Percentiles rank a stretch among this genome's conserved stretches.
Evolutionary conservation across 2,888 invertebrate species (phyloP).

Genomic region (Oegoconia quadripuncta): DNA sequence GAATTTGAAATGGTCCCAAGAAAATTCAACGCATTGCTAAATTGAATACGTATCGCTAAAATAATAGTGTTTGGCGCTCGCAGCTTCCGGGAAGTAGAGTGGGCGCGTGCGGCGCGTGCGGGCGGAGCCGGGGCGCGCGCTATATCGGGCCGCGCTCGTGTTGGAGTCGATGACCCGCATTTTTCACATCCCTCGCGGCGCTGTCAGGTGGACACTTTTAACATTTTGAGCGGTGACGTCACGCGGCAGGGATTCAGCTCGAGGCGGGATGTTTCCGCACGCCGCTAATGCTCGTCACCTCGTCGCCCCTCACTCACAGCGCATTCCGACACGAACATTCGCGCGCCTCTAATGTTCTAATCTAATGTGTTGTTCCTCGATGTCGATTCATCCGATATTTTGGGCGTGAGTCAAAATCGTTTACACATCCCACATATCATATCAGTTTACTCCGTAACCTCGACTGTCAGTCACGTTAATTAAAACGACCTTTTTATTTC

Average conservation of each 20-base stretch:
- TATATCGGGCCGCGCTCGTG: conserved; percentile 11
- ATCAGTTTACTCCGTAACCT: too few species aligned
- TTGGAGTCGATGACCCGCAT: too few species aligned
- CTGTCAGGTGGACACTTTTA: too few species aligned
- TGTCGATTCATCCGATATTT: conserved; percentile 37
- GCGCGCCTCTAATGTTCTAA: conserved; percentile 3
- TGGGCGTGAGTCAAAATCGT: conserved; percentile 30
- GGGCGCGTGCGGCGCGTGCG: conserved; percentile 15
- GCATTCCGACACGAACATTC: conserved; percentile 4
- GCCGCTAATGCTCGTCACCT: too few species aligned
- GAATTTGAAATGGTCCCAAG: too few species aligned
- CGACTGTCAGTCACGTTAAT: too few species aligned
- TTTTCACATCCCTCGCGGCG: too few species aligned
- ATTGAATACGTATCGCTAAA: conserved; percentile 24
- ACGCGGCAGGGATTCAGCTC: too few species aligned
- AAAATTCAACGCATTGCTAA: too few species aligned
- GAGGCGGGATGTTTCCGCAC: neutral
- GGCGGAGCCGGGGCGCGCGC: conserved; percentile 10
- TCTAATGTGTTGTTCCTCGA: conserved; percentile 15
- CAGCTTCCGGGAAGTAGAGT: conserved; percentile 34
- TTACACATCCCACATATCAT: too few species aligned
- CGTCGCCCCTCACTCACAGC: too few species aligned
- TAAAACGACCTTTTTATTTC: too few species aligned
- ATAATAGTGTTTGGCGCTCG: conserved; percentile 32
- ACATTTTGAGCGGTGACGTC: conserved; percentile 29